Base-by-base conservation (phyloP, 92 coral and sea anemone genomes). In the Parazoanthus darwini region DNA sequence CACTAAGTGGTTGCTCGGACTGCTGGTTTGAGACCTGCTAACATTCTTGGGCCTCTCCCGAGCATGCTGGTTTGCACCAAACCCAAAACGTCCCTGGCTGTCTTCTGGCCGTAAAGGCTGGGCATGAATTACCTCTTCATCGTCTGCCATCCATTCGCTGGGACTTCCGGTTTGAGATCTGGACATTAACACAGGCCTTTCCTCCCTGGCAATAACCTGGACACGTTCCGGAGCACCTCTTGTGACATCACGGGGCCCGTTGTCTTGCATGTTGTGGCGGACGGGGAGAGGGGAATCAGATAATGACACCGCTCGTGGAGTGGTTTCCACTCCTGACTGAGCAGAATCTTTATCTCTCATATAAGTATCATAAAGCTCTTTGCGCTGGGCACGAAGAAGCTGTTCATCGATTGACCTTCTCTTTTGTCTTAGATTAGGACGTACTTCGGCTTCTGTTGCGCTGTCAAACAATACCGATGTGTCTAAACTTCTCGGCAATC, bases 401-500 rank as follows among this genome's bases (percentile, higher is more conserved):
- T 70, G 79, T 71, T 84, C 87, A n/a, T 84, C 87, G 25, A 84
- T 84, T 68, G 87, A 84, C 56, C 87, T 71, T 84, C 87, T 46
- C 42, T 71, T 84, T 48, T 46, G 87, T 48, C 37, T 84, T 5
- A 71, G 22, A 46, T 20, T 11, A 10, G 87, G 79, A 72, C 23
- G 63, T 2, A 20, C 50, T 44, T 25, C 68, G 29, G 29, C 37
- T 46, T 71, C 79, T 23, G 6, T 35, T 83, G 63, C 37, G 1
- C 56, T 51, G 38, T 8, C 29, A 8, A 42, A 37, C 77, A 72
- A 18, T 1, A 68, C 37, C 20, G 79, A 71, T 22, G 79, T 14
- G 87, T 84, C 94, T 1, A 92, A 85, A 74, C 82, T 80, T 59
- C 85, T 89, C 15, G 80, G 68, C 54, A 77, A 82, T 82, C 50